These are phyloP conservation scores for Caenorhabditis imperialis DNA, from an alignment of 2,888 invertebrate genomes.

Conservation along the genomic window DNA sequence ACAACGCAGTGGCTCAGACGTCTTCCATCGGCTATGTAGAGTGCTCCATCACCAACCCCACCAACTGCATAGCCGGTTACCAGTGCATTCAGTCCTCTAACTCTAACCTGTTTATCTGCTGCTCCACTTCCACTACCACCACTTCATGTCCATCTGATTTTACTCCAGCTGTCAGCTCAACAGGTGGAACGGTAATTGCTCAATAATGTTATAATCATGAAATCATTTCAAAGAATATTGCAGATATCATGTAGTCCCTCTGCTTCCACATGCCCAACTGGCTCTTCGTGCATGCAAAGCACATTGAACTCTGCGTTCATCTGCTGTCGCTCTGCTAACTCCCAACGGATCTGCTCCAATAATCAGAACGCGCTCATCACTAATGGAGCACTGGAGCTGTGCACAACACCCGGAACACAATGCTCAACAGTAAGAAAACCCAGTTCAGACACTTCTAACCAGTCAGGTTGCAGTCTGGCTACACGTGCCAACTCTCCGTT, in stretches of 20 bases:
- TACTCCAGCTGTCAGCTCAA: conserved; percentile 56
- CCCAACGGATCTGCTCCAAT: conserved; percentile 72
- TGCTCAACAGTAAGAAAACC: conserved; percentile 52
- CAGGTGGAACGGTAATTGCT: conserved; percentile 60
- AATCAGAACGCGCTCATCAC: conserved; percentile 72
- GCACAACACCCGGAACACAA: conserved; percentile 70
- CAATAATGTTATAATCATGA: background rate
- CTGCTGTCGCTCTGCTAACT: conserved; percentile 44
- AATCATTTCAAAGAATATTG: background rate
- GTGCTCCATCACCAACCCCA: conserved; percentile 62
- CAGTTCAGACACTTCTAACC: background rate
- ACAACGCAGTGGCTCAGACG: conserved; percentile 66
- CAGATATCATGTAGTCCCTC: conserved; percentile 48
- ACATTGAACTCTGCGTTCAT: conserved; percentile 51
- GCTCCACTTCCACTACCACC: conserved; percentile 56
- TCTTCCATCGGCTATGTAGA: conserved; percentile 63
- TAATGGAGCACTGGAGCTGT: conserved; percentile 65
- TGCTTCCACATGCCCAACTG: conserved; percentile 63
- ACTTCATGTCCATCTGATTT: conserved; percentile 71
- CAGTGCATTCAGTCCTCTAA: conserved; percentile 60
- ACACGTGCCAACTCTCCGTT: conserved; percentile 72
- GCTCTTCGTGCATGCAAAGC: conserved; percentile 66
- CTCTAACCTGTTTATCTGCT: conserved; percentile 64
- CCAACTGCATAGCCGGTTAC: conserved; percentile 60
- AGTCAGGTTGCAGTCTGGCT: conserved; percentile 59